Evolutionary conservation across 2,888 invertebrate genomes (phyloP).

Genomic region (Pimpla rufipes): DNA sequence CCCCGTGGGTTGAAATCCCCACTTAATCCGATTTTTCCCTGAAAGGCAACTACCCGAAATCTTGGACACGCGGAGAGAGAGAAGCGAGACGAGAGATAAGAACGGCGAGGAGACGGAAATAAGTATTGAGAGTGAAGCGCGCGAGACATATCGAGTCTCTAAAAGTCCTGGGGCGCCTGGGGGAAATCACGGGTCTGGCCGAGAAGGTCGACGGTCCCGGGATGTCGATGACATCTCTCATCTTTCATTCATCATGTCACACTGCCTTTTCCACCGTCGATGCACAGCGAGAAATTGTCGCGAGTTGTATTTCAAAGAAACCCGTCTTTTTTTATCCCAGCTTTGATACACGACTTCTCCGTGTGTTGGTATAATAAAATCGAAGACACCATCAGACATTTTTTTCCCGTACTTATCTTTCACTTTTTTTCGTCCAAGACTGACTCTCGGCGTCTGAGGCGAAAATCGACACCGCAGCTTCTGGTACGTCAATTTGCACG

Average conservation of each 20-base stretch:
- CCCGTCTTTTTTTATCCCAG: background rate
- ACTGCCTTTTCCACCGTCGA: background rate
- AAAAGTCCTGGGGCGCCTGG: conserved; percentile 50
- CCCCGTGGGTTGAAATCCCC: too few species aligned
- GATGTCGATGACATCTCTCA: conserved; percentile 58
- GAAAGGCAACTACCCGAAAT: background rate
- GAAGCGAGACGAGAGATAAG: conserved; percentile 15
- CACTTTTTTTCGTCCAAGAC: too few species aligned
- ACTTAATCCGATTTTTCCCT: background rate
- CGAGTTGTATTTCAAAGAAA: background rate
- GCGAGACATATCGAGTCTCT: conserved; percentile 27
- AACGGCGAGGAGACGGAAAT: conserved; percentile 16
- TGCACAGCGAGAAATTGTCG: background rate
- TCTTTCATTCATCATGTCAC: conserved; percentile 11
- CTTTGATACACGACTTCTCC: background rate
- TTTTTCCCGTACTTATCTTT: too few species aligned
- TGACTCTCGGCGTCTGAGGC: too few species aligned
- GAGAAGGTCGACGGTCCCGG: conserved; percentile 53
- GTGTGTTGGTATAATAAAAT: too few species aligned
- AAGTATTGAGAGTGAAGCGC: background rate
- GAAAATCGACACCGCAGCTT: too few species aligned
- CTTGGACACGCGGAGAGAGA: background rate
- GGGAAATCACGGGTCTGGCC: conserved; percentile 51
- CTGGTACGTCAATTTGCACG: too few species aligned
- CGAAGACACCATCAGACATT: too few species aligned